Evolutionary conservation across 2,113 vertebrate genomes (phyloP), one percentile per base, ranked within the genome.

Genomic region (Leucosticte australis): DNA sequence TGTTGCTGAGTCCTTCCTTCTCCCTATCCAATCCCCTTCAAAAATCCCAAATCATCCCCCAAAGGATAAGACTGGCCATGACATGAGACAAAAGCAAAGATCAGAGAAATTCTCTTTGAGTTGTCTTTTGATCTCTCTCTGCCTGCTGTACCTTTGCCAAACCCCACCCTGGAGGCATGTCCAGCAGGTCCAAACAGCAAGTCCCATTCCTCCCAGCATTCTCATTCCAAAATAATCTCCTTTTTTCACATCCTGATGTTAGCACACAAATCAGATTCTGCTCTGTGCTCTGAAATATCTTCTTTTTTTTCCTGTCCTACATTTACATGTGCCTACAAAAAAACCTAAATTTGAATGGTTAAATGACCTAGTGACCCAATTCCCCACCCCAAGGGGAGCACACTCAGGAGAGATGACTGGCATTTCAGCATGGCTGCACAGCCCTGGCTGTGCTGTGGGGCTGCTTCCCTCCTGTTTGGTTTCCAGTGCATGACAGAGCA

Each of bases 341-440:
- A 57, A 35, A 3, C 3, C 26, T 53, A 35, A 84, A 75, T 82
- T 68, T 74, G 18, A 64, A 1, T 7, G 15, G 52, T 83, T 68
- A 64, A 60, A 56, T 50, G 93, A 93, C 90, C 94, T 44, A 92
- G 35, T 96, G 93, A 87, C 94, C 83, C 93, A 95, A 31, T 90
- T 96, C 56, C 20, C 73, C 39, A 2, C 31, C 39, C 64, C 76
- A 28, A 10, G 56, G 33, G 80, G 37, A 85, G 78, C 49, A 14
- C 35, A 23, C 55, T 22, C n/a, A 0, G 28, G 46, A 39, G 84
- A 59, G 21, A 6, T n/a, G 47, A 27, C 4, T 41, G 84, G 23
- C 47, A 27, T 8, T 84, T 74, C 96, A 83, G 76, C 3, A 0
- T 10, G 64, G 85, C 71, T 87, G 67, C 68, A 19, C 87, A 86